Conservation (phyloP, 2,888 invertebrate genomes). For the Cephus runcator region DNA sequence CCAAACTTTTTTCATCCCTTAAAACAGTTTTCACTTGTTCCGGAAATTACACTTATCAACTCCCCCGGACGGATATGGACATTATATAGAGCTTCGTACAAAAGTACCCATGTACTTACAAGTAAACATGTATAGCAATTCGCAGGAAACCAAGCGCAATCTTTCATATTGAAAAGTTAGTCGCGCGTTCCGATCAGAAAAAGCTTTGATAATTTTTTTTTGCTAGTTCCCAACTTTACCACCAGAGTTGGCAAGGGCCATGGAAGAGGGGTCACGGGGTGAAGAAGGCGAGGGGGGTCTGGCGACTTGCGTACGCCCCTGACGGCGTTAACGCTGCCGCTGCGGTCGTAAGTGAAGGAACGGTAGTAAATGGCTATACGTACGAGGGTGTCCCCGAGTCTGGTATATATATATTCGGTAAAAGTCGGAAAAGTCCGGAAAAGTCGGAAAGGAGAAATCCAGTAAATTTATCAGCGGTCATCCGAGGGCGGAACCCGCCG, state of each 20-base stretch:
- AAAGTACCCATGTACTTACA: too few species aligned
- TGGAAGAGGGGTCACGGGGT: not conserved
- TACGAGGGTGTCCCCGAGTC: not conserved
- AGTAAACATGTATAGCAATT: constrained; percentile 5
- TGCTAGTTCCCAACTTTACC: constrained; percentile 14
- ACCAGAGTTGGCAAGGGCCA: not conserved
- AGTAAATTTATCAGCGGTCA: constrained; percentile 65
- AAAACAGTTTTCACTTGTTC: too few species aligned
- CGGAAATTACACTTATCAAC: too few species aligned
- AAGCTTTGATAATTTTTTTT: not conserved
- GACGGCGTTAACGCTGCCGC: not conserved
- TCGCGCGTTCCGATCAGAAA: constrained; percentile 11
- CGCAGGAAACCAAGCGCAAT: constrained; percentile 39
- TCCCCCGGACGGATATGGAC: too few species aligned
- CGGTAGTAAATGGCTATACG: not conserved
- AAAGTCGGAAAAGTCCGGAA: not conserved
- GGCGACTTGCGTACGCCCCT: not conserved
- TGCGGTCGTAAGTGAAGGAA: not conserved
- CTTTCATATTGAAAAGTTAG: constrained; percentile 45
- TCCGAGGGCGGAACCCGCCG: constrained; percentile 60
- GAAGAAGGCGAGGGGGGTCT: not conserved
- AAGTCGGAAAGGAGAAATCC: constrained; percentile 42
- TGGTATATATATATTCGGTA: not conserved
- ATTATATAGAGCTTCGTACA: too few species aligned
- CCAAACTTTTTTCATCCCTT: too few species aligned